Base-by-base conservation (phyloP, 2,113 vertebrate species). In the Cathartes aura region DNA sequence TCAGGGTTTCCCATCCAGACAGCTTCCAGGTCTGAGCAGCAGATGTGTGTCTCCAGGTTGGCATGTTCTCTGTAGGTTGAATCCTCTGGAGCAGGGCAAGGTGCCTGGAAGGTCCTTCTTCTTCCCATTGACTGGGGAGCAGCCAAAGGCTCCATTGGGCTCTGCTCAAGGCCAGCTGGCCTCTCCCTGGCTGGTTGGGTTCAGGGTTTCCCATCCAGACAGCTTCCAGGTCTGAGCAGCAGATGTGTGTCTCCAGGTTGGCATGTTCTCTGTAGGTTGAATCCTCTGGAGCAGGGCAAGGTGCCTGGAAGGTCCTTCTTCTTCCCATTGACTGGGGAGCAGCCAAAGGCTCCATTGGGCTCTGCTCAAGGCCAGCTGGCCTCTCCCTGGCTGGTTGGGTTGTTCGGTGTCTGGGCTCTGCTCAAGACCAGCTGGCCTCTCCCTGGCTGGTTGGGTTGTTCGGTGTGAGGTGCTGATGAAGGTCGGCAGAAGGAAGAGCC, bases 11-110 rank as follows among this genome's bases (percentile, higher is more conserved):
- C 68, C 78, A 84, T 19, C 22, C 79, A 64, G 52, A 26, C 29
- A 11, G 36, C 24, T 48, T 58, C 90, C 27, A 45, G 52, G 63
- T 38, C 36, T 0, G 1, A 27, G 45, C 0, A 0, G 42, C 24
- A 45, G 83, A 40, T 32, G 29, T 19, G 34, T 27, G n/a, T 43
- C 93, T 94, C 52, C 62, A 45, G 21, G 22, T 21, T 71, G 64
- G 26, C 43, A 24, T 0, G 0, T 48, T 29, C 59, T 68, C 34
- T n/a, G 27, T n/a, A 22, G n/a, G 18, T 18, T 92, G 88, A 79
- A 74, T 30, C 5, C 29, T 15, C 50, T 18, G 52, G 42, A 89
- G 76, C 29, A 91, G 47, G 26, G 29, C 9, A 62, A 88, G 40
- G 40, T 17, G 9, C 11, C 56, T 82, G 60, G 43, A 91, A 78